phyloP scores from a whole-genome alignment of 2,113 vertebrate species.

The Echinops telfairi region DNA sequence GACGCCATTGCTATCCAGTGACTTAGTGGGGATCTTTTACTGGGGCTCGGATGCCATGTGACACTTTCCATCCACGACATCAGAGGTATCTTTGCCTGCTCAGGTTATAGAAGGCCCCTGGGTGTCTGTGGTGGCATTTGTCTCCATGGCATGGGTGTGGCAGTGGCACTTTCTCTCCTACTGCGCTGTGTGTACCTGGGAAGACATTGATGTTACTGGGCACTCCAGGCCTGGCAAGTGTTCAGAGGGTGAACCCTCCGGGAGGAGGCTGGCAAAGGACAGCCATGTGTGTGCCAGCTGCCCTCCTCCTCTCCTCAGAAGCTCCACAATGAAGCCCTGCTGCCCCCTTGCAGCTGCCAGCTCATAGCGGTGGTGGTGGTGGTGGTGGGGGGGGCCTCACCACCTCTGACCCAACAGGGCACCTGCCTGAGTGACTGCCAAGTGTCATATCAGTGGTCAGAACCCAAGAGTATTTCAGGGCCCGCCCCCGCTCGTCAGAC shows the following conservation, averaged over 20 bases:
- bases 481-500: background rate
- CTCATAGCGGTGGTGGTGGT: no score
- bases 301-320: background rate
- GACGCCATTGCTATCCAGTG: background rate
- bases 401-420: background rate
- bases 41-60: background rate
- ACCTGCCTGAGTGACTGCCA: background rate
- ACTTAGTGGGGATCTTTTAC: background rate
- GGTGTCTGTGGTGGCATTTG: background rate
- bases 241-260: background rate
- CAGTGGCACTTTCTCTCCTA: background rate
- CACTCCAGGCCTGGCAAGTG: background rate
- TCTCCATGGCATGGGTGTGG: background rate
- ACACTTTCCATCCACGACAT: background rate
- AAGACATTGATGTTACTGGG: accelerated
- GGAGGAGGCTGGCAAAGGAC: constrained; percentile 41
- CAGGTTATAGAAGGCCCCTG: background rate
- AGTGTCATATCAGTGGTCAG: background rate
- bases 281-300: background rate
- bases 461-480: accelerated
- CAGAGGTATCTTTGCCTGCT: background rate
- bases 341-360: background rate
- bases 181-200: background rate
- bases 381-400: background rate
- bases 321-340: background rate